Percentiles rank a stretch among this genome's conserved stretches.
Evolutionary conservation across 2,888 invertebrate genomes (phyloP).

Genomic region (Dasypogon diadema): DNA sequence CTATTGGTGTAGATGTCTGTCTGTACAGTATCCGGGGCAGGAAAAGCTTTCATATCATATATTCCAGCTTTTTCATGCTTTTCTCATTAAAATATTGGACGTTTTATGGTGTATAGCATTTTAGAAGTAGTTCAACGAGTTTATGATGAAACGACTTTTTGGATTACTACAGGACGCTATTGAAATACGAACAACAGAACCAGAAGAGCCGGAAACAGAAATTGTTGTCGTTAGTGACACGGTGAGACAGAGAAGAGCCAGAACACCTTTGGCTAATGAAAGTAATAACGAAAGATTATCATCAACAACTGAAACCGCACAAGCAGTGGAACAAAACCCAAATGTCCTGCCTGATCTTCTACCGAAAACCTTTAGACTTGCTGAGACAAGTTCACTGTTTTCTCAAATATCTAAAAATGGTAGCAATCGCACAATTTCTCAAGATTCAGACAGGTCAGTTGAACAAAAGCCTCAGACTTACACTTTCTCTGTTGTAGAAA

Average conservation of each 20-base stretch:
- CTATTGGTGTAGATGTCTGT: conserved; percentile 35
- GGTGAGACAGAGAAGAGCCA: conserved; percentile 71
- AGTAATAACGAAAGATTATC: conserved; percentile 59
- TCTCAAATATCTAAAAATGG: conserved; percentile 75
- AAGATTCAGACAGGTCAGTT: conserved; percentile 60
- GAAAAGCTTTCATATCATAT: conserved; percentile 30
- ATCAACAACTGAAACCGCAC: conserved; percentile 53
- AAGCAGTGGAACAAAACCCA: conserved; percentile 60
- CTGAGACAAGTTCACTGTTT: conserved; percentile 77
- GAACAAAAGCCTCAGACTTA: conserved; percentile 57
- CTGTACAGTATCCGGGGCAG: conserved; percentile 32
- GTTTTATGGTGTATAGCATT: conserved; percentile 15
- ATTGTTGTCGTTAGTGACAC: conserved; percentile 74
- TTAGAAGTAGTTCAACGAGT: conserved; percentile 13
- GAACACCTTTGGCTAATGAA: conserved; percentile 67
- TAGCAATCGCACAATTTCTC: conserved; percentile 46
- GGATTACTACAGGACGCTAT: conserved; percentile 54
- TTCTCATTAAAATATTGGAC: conserved; percentile 10
- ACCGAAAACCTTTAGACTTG: conserved; percentile 75
- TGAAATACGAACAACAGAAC: conserved; percentile 3
- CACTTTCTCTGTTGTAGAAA: conserved; percentile 75
- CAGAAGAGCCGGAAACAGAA: conserved; percentile 69
- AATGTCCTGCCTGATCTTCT: conserved; percentile 69
- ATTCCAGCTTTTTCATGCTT: conserved; percentile 42
- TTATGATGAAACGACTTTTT: conserved; percentile 20